Base-by-base conservation (phyloP, 2,113 vertebrate species). In the Elephantulus edwardii region DNA sequence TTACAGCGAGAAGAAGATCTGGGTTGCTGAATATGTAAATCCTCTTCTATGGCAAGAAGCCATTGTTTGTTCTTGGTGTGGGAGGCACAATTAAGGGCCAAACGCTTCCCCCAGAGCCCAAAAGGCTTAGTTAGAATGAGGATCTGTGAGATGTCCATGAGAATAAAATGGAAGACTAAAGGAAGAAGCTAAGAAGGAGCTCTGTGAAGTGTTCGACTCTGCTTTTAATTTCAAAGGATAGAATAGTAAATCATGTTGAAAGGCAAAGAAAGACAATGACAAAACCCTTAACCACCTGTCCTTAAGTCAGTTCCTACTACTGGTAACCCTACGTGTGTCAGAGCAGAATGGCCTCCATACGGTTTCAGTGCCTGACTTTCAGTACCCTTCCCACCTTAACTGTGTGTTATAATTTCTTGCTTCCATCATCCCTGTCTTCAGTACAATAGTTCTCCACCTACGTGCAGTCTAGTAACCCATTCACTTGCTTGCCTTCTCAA, bases 21-120 rank as follows among this genome's bases (percentile, higher is more conserved):
- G 30, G 76, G 90, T 62, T 93, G 92, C 95, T 96, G 94, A 95
- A 72, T 89, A 42, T 91, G 91, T 82, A 97, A 95, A 92, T 93
- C 66, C 66, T 33, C 64, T 66, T 62, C 3, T 40, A 10, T 81
- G 19, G 62, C 72, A 89, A 54, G 91, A 83, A 86, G 93, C 54
- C 19, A 60, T 72, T 88, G 24, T 79, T 82, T 94, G 95, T 89
- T 66, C 79, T 89, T 40, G 24, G 54, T 93, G 79, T 93, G 50
- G 22, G 50, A 93, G 90, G 90, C 76, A 90, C 24, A 94, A 72
- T 95, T 94, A 96, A 81, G 90, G 86, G 52, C 44, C 92, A 68
- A 96, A 77, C 20, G 35, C 60, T 94, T 90, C 94, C 91, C 89
- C 76, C 14, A 86, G 66, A 93, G 91, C 77, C 87, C 82, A 80